Evolutionary conservation across 1,140 invertebrate species (phyloP), one percentile per base, ranked within the genome.

Genomic region (Homarus americanus): DNA sequence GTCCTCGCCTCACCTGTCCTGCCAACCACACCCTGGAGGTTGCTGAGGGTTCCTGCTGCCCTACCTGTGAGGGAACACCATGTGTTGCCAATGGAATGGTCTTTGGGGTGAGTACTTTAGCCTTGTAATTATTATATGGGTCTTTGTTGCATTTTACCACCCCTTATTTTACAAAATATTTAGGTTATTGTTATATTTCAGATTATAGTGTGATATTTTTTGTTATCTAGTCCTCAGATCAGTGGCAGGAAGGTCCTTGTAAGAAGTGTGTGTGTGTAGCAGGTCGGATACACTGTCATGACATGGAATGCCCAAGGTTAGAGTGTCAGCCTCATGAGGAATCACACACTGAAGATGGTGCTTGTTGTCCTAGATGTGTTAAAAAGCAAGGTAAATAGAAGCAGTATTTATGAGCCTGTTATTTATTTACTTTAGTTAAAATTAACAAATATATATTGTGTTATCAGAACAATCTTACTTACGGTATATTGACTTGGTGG

Each of bases 1-100:
- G 88, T 44, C 88, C 88, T 34, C 82, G 53, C 15, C 88, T 90
- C 72, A 66, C 80, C 3, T 90, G 88, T 44, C 88, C 88, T 20
- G 69, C 82, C 9, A 90, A 90, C 44, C 82, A 83, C 80, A 83
- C 88, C 32, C 44, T 90, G 44, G 80, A 90, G 44, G 32, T 90
- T 10, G 38, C 28, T 17, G 63, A 72, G 9, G 88, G 88, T 12
- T 90, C 88, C 20, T 90, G 88, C 44, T 90, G 88, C 28, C 88
- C 88, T 32, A 66, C 66, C 3, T 90, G 88, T 76, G 63, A 83
- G 49, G 88, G 88, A 32, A 72, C 66, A n/a, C 80, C 88, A 12
- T 90, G 88, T 76, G 49, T 76, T 38, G 38, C 49, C 17, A 53
- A 90, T 24, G 88, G 88, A 28, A 82, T 28, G 36, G 80, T 90